A percentile compares a stretch with the other conserved stretches of the same genome.
phyloP scores from a whole-genome alignment of 1,140 invertebrate genomes.

The Parapsyche elsis region DNA sequence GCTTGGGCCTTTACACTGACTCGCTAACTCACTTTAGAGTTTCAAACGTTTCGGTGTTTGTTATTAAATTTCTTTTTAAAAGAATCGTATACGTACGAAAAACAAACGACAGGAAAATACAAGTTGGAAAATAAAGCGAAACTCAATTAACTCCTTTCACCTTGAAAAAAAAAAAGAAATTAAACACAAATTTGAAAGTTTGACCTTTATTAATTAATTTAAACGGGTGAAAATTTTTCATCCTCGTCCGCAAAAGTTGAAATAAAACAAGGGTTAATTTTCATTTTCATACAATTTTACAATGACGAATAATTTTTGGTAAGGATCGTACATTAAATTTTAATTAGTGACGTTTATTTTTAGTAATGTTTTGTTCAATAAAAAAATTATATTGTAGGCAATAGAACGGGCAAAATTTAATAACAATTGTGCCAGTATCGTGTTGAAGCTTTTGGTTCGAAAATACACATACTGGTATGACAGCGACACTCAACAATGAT shows the following conservation, averaged over 20 bases:
- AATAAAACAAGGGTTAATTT: too few species aligned
- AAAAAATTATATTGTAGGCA: too few species aligned
- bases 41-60: conserved; percentile 19
- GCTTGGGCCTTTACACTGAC: background rate
- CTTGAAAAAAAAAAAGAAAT: conserved; percentile 25
- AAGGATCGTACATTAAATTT: too few species aligned
- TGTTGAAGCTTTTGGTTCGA: background rate
- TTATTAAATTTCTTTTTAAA: conserved; percentile 29
- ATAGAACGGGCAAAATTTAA: background rate
- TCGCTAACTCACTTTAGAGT: conserved; percentile 15
- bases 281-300: too few species aligned
- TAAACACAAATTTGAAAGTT: conserved; percentile 13
- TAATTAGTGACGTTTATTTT: too few species aligned
- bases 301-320: too few species aligned
- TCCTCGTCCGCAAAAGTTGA: too few species aligned
- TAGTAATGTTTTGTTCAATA: too few species aligned
- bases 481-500: conserved; percentile 10
- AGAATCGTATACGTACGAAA: conserved; percentile 2
- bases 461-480: background rate
- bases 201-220: conserved; percentile 43
- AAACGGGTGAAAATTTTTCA: background rate
- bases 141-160: conserved; percentile 28
- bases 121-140: conserved; percentile 11
- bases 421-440: background rate
- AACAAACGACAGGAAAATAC: background rate